phyloP scores from a whole-genome alignment of 2,797 vertebrate species.

The Poeciliopsis presidionis region DNA sequence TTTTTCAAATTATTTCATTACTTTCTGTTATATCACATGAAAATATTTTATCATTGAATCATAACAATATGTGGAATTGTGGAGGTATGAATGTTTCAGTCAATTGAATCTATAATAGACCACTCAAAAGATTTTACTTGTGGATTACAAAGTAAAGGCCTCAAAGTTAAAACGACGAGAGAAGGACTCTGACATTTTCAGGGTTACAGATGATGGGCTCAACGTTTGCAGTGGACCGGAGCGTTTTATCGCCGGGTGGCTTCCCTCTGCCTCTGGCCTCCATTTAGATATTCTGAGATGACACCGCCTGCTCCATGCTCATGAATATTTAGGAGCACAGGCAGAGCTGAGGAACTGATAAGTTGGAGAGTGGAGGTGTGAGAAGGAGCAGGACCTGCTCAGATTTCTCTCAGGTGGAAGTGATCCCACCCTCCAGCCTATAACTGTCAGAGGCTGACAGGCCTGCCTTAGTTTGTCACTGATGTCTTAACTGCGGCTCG shows the following conservation, averaged over 20 bases:
- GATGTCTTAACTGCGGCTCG: constrained; percentile 49
- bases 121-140: not conserved
- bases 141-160: constrained; percentile 39
- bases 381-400: constrained; percentile 41
- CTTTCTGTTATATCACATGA: not conserved
- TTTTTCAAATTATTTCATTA: not conserved
- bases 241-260: constrained; percentile 69
- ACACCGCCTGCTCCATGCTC: constrained; percentile 60
- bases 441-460: constrained; percentile 60
- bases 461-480: constrained; percentile 50
- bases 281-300: constrained; percentile 71
- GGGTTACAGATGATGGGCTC: constrained; percentile 63
- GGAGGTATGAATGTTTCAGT: not conserved
- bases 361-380: constrained; percentile 51
- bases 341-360: constrained; percentile 47
- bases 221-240: constrained; percentile 56
- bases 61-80: not conserved
- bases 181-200: constrained; percentile 37
- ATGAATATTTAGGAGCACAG: constrained; percentile 76
- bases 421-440: constrained; percentile 50
- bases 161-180: constrained; percentile 18
- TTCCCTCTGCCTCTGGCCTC: constrained; percentile 66
- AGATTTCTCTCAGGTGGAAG: constrained; percentile 62
- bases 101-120: not conserved
- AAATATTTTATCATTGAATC: not conserved